Evolutionary conservation across 2,888 invertebrate genomes (phyloP).

Genomic region (Neelides folsomi): DNA sequence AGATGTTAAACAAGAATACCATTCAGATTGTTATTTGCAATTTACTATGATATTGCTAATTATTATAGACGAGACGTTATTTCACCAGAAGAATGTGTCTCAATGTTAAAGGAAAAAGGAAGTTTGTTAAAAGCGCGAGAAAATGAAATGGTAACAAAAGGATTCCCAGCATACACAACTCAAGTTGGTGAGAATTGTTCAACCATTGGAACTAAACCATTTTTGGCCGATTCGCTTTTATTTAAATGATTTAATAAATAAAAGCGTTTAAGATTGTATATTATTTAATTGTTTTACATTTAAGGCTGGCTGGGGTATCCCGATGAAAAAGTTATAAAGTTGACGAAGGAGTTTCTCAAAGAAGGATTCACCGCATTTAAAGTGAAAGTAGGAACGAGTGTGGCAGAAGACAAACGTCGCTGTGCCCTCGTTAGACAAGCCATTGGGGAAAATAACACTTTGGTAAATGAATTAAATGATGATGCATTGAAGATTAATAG

Average conservation of each 20-base stretch:
- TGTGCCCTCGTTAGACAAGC: constrained; percentile 57
- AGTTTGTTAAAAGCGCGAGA: constrained; percentile 45
- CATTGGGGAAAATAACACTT: constrained; percentile 58
- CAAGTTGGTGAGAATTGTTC: constrained; percentile 65
- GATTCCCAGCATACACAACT: constrained; percentile 79
- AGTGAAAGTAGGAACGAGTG: constrained; percentile 71
- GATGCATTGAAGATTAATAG: too few species aligned
- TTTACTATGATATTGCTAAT: constrained; percentile 5
- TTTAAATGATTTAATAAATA: not conserved
- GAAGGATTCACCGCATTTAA: constrained; percentile 73
- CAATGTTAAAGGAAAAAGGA: constrained; percentile 50
- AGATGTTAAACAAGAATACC: not conserved
- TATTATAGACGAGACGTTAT: constrained; percentile 62
- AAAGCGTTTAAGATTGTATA: not conserved
- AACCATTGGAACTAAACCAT: too few species aligned
- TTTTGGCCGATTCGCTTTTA: not conserved
- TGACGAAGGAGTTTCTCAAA: constrained; percentile 58
- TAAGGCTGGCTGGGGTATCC: constrained; percentile 77
- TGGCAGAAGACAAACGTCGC: constrained; percentile 61
- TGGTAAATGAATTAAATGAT: constrained; percentile 48
- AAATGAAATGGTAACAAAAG: constrained; percentile 47
- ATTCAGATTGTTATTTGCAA: not conserved
- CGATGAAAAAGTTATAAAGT: constrained; percentile 54
- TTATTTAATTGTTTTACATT: constrained; percentile 26
- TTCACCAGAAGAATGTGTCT: constrained; percentile 66